phyloP scores from a whole-genome alignment of 1,140 invertebrate species.

The Gonioctena quinquepunctata region DNA sequence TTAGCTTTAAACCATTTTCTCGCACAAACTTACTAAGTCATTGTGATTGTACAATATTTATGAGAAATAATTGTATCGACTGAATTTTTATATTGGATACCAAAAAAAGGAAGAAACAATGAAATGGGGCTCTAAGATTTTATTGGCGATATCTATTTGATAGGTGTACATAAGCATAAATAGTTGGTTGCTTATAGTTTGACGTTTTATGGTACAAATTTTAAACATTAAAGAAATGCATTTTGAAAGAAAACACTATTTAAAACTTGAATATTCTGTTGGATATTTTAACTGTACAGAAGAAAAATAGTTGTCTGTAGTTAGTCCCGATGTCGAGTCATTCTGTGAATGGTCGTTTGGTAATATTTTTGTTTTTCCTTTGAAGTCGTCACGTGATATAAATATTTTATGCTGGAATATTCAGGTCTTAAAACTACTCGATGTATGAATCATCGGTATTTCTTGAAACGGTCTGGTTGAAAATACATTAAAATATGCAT shows the following conservation, averaged over 20 bases:
- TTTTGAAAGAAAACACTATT: background rate
- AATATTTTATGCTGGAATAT: too few relatives aligned
- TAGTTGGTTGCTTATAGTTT: constrained; percentile 20
- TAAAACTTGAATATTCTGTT: background rate
- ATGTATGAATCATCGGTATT: background rate
- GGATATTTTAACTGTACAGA: background rate
- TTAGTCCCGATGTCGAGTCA: background rate
- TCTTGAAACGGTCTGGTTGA: background rate
- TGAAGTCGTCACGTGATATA: too few relatives aligned
- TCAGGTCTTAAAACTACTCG: background rate
- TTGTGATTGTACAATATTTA: constrained; percentile 19
- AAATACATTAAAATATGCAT: too few relatives aligned
- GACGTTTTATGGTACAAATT: constrained; percentile 23
- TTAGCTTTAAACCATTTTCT: constrained; percentile 8
- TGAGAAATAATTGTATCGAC: constrained; percentile 11
- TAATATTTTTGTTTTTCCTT: background rate
- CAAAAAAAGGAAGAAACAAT: constrained; percentile 17
- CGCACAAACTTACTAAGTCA: constrained; percentile 16
- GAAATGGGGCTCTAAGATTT: background rate
- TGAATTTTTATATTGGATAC: constrained; percentile 28
- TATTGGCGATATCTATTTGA: constrained; percentile 16
- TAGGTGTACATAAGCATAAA: constrained; percentile 12
- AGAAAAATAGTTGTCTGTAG: background rate
- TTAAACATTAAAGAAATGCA: constrained; percentile 15
- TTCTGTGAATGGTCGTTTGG: background rate